A percentile compares a stretch with the other conserved stretches of the same genome.
phyloP scores from a whole-genome alignment of 2,888 invertebrate species.

The Sarcophaga subvicina region DNA sequence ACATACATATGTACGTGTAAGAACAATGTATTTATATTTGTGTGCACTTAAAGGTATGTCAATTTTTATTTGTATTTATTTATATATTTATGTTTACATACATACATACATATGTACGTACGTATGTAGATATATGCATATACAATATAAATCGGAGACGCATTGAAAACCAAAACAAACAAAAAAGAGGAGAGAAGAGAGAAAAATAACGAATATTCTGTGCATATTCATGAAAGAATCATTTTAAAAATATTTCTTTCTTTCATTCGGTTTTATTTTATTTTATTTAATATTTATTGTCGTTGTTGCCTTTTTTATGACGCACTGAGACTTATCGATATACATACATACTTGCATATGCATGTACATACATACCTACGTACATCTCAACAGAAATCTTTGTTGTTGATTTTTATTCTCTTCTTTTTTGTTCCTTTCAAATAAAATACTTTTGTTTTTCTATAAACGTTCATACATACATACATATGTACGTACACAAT shows the following conservation, averaged over 20 bases:
- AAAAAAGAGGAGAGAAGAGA: too few species aligned
- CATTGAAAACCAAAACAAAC: conserved; percentile 44
- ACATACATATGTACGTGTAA: not conserved
- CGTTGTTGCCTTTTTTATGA: conserved; percentile 35
- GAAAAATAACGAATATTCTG: conserved; percentile 10
- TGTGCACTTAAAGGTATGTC: not conserved
- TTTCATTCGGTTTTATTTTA: not conserved
- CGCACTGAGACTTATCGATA: conserved; percentile 59
- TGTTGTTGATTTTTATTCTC: not conserved
- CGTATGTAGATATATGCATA: not conserved
- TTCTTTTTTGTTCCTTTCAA: not conserved
- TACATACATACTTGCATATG: not conserved
- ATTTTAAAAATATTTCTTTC: conserved; percentile 26
- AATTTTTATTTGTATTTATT: not conserved
- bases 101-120: conserved; percentile 4
- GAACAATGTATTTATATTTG: not conserved
- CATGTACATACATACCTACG: not conserved
- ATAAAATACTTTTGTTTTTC: too few species aligned
- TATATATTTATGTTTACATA: too few species aligned
- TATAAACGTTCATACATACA: too few species aligned
- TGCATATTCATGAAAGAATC: conserved; percentile 41
- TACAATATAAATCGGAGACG: conserved; percentile 51
- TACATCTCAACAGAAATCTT: not conserved
- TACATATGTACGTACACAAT: too few species aligned
- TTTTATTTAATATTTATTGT: not conserved